phyloP scores from a whole-genome alignment of 1,140 invertebrate genomes.

The Phocides pigmalion region DNA sequence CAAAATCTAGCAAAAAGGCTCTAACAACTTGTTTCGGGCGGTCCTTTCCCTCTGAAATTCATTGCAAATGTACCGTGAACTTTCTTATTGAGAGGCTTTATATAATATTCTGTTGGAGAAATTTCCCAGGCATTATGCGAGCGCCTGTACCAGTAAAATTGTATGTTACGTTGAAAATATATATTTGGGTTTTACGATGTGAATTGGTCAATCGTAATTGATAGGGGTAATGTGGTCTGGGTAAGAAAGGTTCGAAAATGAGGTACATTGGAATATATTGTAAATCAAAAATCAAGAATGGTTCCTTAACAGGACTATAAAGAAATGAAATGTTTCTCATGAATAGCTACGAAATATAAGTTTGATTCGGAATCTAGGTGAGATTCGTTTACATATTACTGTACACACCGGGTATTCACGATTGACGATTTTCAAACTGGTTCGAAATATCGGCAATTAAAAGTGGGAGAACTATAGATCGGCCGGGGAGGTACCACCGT shows the following conservation, averaged over 20 bases:
- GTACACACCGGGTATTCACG: too few species aligned
- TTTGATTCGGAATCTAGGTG: too few species aligned
- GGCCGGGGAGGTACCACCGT: too few species aligned
- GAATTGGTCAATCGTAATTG: conserved; percentile 27
- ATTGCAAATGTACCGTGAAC: conserved; percentile 19
- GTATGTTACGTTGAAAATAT: background rate
- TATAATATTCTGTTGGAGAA: conserved; percentile 18
- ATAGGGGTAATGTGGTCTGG: conserved; percentile 15
- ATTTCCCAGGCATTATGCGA: conserved; percentile 9
- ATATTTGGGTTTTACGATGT: conserved; percentile 15
- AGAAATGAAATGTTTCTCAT: background rate
- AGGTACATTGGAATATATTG: conserved; percentile 18
- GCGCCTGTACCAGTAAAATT: background rate
- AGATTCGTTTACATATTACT: too few species aligned
- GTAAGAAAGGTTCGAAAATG: conserved; percentile 1
- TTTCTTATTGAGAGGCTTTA: conserved; percentile 16
- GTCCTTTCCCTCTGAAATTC: conserved; percentile 1
- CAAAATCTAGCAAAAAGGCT: background rate
- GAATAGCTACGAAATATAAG: background rate
- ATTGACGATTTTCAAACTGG: too few species aligned
- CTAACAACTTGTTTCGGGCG: conserved; percentile 1
- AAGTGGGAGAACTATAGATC: too few species aligned
- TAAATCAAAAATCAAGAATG: conserved; percentile 3
- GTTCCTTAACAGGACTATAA: too few species aligned
- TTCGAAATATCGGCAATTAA: too few species aligned